A percentile compares a stretch with the other conserved stretches of the same genome.
Conservation (phyloP, 2,888 invertebrate genomes). For the Vesta saturnalis region DNA sequence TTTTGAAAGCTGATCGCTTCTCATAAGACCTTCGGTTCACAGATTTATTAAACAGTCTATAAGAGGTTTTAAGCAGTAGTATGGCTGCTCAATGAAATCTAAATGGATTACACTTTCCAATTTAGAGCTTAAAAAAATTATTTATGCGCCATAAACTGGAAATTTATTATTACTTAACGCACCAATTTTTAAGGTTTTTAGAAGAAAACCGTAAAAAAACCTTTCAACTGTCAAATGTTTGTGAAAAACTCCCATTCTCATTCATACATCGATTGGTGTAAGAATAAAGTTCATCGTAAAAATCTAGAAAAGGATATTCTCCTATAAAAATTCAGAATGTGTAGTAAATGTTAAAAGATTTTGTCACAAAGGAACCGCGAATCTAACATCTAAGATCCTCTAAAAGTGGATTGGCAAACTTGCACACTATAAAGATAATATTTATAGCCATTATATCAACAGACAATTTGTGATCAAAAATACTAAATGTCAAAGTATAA, state of each 20-base stretch:
- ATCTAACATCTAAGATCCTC: conserved; percentile 2
- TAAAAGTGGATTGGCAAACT: conserved; percentile 5
- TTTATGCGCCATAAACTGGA: conserved; percentile 19
- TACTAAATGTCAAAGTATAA: no score
- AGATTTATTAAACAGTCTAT: conserved; percentile 35
- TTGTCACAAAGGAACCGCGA: conserved; percentile 25
- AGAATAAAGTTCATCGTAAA: conserved; percentile 24
- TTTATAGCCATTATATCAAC: conserved; percentile 2
- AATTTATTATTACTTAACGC: conserved; percentile 24
- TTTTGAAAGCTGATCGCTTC: conserved; percentile 43
- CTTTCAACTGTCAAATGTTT: conserved; percentile 26
- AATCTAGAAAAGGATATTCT: conserved; percentile 16
- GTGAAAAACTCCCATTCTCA: conserved; percentile 25
- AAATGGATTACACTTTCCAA: background rate
- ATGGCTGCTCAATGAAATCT: conserved; percentile 21
- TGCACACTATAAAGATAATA: conserved; percentile 13
- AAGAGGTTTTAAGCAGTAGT: conserved; percentile 18
- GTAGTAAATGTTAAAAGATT: conserved; percentile 26
- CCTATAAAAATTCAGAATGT: conserved; percentile 15
- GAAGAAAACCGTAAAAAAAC: conserved; percentile 18
- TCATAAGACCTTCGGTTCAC: conserved; percentile 34
- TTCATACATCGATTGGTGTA: conserved; percentile 28
- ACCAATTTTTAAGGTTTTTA: conserved; percentile 11
- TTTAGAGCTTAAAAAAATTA: background rate
- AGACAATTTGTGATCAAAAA: background rate